Evolutionary conservation across 2,113 vertebrate species (phyloP).

Genomic region (Gobiocypris rarus): DNA sequence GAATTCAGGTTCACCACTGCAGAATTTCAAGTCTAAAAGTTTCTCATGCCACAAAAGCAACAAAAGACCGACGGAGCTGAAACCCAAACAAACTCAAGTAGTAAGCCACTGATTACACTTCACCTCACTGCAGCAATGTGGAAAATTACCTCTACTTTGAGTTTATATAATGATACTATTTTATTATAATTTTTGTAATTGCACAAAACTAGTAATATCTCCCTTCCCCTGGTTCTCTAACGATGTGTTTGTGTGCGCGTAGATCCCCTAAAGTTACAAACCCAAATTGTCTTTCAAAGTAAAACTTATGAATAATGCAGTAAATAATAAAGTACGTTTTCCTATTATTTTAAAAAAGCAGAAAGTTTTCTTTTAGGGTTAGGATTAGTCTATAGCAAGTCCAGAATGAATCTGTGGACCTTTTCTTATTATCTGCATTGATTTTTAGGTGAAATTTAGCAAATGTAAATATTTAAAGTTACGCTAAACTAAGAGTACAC

Average conservation of each 20-base stretch:
- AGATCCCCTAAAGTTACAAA: not conserved
- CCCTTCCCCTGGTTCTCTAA: not conserved
- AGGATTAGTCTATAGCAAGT: not conserved
- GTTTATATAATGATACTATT: conserved; percentile 5
- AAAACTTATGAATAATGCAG: not conserved
- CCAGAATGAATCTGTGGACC: not conserved
- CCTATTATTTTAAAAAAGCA: not conserved
- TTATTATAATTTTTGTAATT: conserved; percentile 6
- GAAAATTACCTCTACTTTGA: conserved; percentile 25
- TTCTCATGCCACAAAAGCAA: conserved; percentile 2
- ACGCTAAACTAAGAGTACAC: not conserved
- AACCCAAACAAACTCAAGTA: conserved; percentile 1
- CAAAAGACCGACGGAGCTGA: not conserved
- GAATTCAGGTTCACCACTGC: not conserved
- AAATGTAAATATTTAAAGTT: not conserved
- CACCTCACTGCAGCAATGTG: conserved; percentile 39
- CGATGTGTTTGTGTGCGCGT: not conserved
- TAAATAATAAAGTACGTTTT: not conserved
- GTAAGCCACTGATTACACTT: not conserved
- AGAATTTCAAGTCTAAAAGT: not conserved
- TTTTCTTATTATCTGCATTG: not conserved
- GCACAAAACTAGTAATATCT: not conserved
- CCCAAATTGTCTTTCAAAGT: not conserved
- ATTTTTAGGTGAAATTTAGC: not conserved
- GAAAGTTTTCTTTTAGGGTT: not conserved